Base-by-base conservation (phyloP, 1,140 invertebrate species). In the Drosophila saltans region DNA sequence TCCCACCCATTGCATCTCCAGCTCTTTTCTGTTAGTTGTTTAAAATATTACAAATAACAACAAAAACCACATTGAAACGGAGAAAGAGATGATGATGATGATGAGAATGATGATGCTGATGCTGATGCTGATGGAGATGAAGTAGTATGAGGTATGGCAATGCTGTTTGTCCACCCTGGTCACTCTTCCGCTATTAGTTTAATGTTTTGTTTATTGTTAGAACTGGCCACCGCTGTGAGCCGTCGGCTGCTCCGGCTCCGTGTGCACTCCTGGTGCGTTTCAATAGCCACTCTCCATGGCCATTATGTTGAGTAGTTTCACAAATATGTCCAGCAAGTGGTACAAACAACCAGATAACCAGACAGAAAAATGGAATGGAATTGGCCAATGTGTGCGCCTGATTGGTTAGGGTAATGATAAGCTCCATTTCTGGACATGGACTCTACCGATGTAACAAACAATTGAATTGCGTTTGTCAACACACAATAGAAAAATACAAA, bases 121-220 rank as follows among this genome's bases (percentile, higher is more conserved):
- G 57, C 55, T 45, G 43, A 61, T 69, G 57, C 55, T 45, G 43
- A 57, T 69, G 57, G 52, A 72, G 64, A 74, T 70, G 33, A 62
- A 62, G 61, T 60, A 64, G 78, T 69, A 72, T 36, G 69, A 62
- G 66, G 75, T 66, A 56, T 61, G 66, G 59, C 45, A 57, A 52
- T 41, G 33, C 67, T 56, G 33, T 28, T 16, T 21, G 16, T 48
- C 16, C 41, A 57, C 56, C 45, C 45, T 40, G 45, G 40, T 60
- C 43, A 33, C 63, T 70, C 72, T 60, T 66, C 69, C 84, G 83
- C 84, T 89, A 88, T 88, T 88, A 88, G 83, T 88, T 88, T 88
- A 88, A 89, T 88, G 83, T 89, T 89, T 88, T 88, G 83, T 88
- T 88, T 88, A 88, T 88, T 88, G 84, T 82, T 78, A 75, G 70